phyloP scores from a whole-genome alignment of 2,113 vertebrate genomes.

The Sigmodon hispidus region DNA sequence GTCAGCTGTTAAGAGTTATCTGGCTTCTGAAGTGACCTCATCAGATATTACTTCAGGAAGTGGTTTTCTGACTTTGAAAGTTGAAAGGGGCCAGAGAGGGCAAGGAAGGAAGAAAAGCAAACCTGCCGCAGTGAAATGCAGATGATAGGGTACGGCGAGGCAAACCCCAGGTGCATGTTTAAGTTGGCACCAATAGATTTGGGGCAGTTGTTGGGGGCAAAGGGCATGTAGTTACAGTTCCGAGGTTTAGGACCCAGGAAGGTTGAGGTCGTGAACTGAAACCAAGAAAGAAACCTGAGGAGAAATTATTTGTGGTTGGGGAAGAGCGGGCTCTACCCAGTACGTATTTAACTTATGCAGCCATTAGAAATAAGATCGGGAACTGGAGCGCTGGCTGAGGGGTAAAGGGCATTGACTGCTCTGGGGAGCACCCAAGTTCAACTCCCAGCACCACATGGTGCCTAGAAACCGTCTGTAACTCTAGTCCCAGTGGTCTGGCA shows the following conservation, averaged over 20 bases:
- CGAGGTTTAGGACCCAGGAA: not conserved
- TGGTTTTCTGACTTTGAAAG: not conserved
- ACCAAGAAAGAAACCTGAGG: not conserved
- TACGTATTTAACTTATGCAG: not conserved
- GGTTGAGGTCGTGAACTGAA: not conserved
- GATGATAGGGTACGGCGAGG: not conserved
- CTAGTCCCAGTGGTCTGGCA: not conserved
- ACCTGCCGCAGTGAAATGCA: not conserved
- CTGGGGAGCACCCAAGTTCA: not conserved
- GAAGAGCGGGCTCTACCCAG: not conserved
- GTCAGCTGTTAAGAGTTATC: not conserved
- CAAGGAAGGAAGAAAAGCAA: not conserved
- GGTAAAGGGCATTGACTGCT: not conserved
- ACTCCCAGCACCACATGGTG: not conserved
- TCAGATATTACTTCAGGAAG: not conserved
- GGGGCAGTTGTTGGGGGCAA: not conserved
- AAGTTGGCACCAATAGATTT: not conserved
- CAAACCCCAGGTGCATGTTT: not conserved
- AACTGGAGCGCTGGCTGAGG: no score
- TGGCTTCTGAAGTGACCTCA: slow-evolving; percentile 8
- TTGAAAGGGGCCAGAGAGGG: not conserved
- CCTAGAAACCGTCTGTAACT: not conserved
- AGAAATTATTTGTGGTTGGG: not conserved
- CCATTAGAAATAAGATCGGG: not conserved
- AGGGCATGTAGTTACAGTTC: not conserved